These are phyloP conservation scores for Montipora capitata DNA, from an alignment of 92 coral and sea anemone species.

Conservation along the genomic window DNA sequence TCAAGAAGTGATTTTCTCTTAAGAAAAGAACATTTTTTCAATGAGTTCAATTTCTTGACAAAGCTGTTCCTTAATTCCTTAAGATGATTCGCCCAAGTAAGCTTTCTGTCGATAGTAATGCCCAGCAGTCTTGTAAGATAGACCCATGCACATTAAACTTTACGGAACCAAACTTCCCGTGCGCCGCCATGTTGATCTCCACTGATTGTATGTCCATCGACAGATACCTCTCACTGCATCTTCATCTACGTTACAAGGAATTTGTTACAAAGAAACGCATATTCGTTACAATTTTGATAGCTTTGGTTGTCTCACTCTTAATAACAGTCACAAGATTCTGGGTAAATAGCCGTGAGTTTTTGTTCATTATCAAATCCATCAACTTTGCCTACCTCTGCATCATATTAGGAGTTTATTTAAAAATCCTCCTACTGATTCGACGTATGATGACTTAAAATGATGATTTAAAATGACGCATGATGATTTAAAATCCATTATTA, in stretches of 20 bases:
- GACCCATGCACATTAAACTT: too few relatives aligned
- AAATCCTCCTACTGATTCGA: constrained; percentile 31
- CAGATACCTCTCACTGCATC: constrained; percentile 34
- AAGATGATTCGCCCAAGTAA: too few relatives aligned
- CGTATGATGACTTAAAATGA: neutral
- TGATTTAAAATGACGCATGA: too few relatives aligned
- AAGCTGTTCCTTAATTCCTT: too few relatives aligned
- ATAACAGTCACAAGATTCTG: constrained; percentile 17
- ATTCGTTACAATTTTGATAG: neutral
- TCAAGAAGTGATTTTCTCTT: too few relatives aligned
- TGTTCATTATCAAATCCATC: constrained; percentile 9
- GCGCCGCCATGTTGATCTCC: neutral
- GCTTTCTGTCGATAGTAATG: too few relatives aligned
- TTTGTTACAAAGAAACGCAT: constrained; percentile 17
- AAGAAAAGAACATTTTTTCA: too few relatives aligned
- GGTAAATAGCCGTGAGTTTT: constrained; percentile 7
- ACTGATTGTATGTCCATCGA: constrained; percentile 21
- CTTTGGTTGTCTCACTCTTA: constrained; percentile 3
- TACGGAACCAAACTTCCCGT: too few relatives aligned
- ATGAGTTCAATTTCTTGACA: too few relatives aligned
- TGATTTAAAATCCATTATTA: too few relatives aligned
- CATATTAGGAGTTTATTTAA: constrained; percentile 13
- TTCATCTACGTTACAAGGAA: constrained; percentile 48
- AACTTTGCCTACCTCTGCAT: constrained; percentile 14
- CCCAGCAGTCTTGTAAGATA: too few relatives aligned